Evolutionary conservation across 2,888 invertebrate species (phyloP), one percentile per base, ranked within the genome.

Genomic region (Caenorhabditis sp.): DNA sequence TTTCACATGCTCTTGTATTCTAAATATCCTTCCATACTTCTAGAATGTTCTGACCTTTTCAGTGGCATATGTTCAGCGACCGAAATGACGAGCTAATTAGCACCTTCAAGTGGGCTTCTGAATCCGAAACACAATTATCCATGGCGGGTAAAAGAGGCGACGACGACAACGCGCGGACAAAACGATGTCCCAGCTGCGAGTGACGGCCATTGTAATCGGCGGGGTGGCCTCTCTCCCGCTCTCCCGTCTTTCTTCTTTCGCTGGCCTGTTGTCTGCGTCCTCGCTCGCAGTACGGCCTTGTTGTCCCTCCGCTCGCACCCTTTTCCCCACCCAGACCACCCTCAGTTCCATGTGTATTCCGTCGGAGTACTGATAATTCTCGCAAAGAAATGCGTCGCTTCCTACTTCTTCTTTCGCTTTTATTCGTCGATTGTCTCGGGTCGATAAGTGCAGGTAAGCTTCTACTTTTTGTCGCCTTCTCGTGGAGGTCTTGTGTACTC

Each of bases 91-190:
- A 55, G 43, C 56, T 46, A 59, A 59, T 59, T 59, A 59, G 59
- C 59, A 59, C 59, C 35, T 46, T 46, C 35, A 59, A 59, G 59
- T 59, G 46, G 35, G 9, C 39, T 6, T 9, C 17, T 9, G 22
- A 45, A 45, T 59, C 59, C 46, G 58, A 59, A 56, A 59, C 46
- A 59, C 59, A 59, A 59, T 59, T 59, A 59, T 35, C n/a, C n/a
- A n/a, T n/a, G n/a, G n/a, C 30, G 17, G 26, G 27, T 24, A 46
- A 13, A 27, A 27, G 27, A n/a, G n/a, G n/a, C n/a, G 48, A 13
- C 27, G 48, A 27, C 27, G 27, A 43, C 17, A 17, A 41, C 41
- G 41, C 6, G 37, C 6, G 37, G 11, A 37, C 13, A 13, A n/a
- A 20, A 41, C 15, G 17, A 15, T 20, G 41, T 41, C 41, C n/a